Conservation (phyloP, 2,113 vertebrate genomes). For the Lanius ludovicianus region DNA sequence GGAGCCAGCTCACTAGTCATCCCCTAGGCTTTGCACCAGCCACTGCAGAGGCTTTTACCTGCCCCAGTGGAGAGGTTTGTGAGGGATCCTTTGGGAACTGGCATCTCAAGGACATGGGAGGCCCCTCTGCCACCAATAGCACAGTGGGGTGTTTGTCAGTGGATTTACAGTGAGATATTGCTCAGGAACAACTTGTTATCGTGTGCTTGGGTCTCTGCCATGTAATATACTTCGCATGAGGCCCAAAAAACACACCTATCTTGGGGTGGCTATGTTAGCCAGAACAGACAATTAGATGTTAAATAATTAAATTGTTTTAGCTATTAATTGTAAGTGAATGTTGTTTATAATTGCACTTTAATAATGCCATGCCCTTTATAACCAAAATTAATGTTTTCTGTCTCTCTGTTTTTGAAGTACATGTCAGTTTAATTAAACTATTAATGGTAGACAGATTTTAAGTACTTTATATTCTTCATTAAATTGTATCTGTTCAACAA, state of each 20-base stretch:
- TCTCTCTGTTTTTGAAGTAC: conserved; percentile 79
- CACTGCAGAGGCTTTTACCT: neutral
- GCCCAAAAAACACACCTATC: conserved; percentile 1
- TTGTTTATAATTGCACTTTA: conserved; percentile 82
- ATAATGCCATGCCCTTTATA: conserved; percentile 83
- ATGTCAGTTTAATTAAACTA: conserved; percentile 82
- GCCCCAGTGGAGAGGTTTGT: neutral
- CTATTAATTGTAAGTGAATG: conserved; percentile 75
- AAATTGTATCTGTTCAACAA: conserved; percentile 78
- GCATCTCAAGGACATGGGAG: neutral
- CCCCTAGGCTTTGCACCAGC: neutral
- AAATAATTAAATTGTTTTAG: conserved; percentile 78
- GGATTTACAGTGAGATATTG: neutral
- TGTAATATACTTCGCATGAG: neutral
- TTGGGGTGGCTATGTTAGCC: conserved; percentile 61
- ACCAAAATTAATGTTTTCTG: conserved; percentile 80
- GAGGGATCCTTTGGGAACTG: neutral
- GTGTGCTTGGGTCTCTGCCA: neutral
- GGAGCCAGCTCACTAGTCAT: neutral
- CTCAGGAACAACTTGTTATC: neutral
- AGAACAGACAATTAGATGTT: conserved; percentile 70
- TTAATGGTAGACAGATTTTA: conserved; percentile 80
- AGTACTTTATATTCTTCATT: conserved; percentile 78
- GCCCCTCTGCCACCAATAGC: neutral
- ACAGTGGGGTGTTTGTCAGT: neutral